Evolutionary conservation across 2,888 invertebrate genomes (phyloP), one percentile per base, ranked within the genome.

Genomic region (Priapulus caudatus): DNA sequence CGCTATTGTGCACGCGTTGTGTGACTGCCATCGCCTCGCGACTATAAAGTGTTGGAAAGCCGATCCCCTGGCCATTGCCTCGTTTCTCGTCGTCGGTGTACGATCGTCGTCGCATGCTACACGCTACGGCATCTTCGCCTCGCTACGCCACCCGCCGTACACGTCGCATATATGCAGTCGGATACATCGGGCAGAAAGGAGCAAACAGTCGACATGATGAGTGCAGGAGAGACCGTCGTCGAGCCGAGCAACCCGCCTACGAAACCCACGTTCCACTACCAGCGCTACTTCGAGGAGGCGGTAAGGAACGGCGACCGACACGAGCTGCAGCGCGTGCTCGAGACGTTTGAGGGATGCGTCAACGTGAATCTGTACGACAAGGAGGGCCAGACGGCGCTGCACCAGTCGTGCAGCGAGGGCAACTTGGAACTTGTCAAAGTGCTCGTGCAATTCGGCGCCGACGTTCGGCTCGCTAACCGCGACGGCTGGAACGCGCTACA

Each of bases 401-500:
- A 71, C 55, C 66, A 67, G 50, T 64, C 69, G 53, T 69, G 70
- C 54, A 59, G 67, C 52, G 65, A 66, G 45, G 72, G 72, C 1
- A 68, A 72, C 56, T 62, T 72, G 45, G 71, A 71, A 57, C 63
- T 71, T 23, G 71, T 72, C 48, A 70, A 71, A 60, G 57, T 71
- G n/a, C 61, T 72, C 52, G 67, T 72, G 48, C 64, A 65, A 57
- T 69, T 68, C 53, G 72, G 72, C 16, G 72, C 72, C 2, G 72
- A 72, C 58, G 65, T 68, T 2, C 61, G 64, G 47, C 62, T 71
- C 52, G 69, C 71, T 4, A 72, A 70, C 59, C 59, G 68, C 5
- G 72, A 72, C 55, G 72, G 72, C 1, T 72, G 71, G 71, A 68
- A 64, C 45, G 61, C 63, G 15, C 51, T 63, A 16, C 63, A 63